Conservation (phyloP, 2,888 invertebrate genomes). For the Drosophila pullipes region DNA sequence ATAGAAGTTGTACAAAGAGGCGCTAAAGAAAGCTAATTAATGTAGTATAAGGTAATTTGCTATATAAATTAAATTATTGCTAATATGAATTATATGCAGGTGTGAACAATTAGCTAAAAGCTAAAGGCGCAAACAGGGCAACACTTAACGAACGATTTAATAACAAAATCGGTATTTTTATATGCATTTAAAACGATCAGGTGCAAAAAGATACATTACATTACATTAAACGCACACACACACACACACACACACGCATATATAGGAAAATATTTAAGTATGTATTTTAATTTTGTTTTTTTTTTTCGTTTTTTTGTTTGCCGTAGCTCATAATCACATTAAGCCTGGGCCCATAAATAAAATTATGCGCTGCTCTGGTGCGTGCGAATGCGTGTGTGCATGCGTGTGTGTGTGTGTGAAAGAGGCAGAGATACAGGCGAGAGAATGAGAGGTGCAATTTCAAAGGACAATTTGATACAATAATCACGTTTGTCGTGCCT, state of each 20-base stretch:
- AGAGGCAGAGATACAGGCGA: background rate
- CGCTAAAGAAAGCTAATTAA: conserved; percentile 4
- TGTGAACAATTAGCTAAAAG: conserved; percentile 42
- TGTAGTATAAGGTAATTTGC: background rate
- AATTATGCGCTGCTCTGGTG: conserved; percentile 53
- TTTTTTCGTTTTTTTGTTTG: background rate
- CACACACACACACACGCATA: conserved; percentile 1
- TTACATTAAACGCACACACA: background rate
- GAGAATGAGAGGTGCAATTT: conserved; percentile 44
- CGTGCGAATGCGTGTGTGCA: conserved; percentile 1
- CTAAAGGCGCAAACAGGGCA: conserved; percentile 30
- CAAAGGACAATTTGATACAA: conserved; percentile 79
- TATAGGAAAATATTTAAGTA: conserved; percentile 9
- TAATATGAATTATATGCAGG: conserved; percentile 1
- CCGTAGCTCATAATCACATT: conserved; percentile 65
- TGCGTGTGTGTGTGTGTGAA: background rate
- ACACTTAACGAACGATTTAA: conserved; percentile 41
- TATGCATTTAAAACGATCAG: conserved; percentile 47
- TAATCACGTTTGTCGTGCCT: conserved; percentile 76
- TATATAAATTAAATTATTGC: conserved; percentile 14
- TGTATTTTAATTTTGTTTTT: background rate
- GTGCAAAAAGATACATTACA: conserved; percentile 31
- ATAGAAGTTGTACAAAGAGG: background rate
- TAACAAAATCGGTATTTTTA: conserved; percentile 36
- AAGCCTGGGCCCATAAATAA: conserved; percentile 65